phyloP scores from a whole-genome alignment of 2,888 invertebrate species.

The Hyppa rectilinea region DNA sequence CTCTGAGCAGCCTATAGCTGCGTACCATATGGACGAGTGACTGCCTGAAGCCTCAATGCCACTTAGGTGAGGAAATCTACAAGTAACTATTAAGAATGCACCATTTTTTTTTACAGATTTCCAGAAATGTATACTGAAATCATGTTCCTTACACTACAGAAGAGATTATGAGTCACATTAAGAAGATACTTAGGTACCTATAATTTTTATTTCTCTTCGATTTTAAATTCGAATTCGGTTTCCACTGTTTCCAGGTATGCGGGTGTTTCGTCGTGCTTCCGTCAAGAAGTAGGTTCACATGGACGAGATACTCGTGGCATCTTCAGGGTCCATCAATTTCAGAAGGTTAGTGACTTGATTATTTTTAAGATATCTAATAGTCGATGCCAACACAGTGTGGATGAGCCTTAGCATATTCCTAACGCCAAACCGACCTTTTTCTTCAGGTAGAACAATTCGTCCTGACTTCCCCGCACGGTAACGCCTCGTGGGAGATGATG shows the following conservation, averaged over 20 bases:
- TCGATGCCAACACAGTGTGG: too few relatives aligned
- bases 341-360: conserved; percentile 96
- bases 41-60: conserved; percentile 96
- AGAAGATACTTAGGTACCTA: neutral
- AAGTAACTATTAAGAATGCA: too few relatives aligned
- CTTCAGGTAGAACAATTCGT: conserved; percentile 98
- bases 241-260: conserved; percentile 93
- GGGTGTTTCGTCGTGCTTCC: conserved; percentile 99
- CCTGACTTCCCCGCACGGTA: conserved; percentile 98
- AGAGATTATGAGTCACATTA: neutral
- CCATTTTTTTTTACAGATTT: neutral
- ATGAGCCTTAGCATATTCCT: too few relatives aligned
- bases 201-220: neutral
- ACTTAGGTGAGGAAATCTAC: conserved; percentile 87
- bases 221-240: neutral
- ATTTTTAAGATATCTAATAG: too few relatives aligned
- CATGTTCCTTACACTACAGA: neutral
- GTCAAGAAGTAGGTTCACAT: conserved; percentile 99
- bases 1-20: conserved; percentile 99
- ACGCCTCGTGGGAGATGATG: conserved; percentile 99
- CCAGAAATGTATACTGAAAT: neutral
- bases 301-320: conserved; percentile 99
- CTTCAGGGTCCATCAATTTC: conserved; percentile 99
- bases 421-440: too few relatives aligned
- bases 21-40: conserved; percentile 99